phyloP scores from a whole-genome alignment of 2,113 vertebrate genomes.

The Sterna hirundo region DNA sequence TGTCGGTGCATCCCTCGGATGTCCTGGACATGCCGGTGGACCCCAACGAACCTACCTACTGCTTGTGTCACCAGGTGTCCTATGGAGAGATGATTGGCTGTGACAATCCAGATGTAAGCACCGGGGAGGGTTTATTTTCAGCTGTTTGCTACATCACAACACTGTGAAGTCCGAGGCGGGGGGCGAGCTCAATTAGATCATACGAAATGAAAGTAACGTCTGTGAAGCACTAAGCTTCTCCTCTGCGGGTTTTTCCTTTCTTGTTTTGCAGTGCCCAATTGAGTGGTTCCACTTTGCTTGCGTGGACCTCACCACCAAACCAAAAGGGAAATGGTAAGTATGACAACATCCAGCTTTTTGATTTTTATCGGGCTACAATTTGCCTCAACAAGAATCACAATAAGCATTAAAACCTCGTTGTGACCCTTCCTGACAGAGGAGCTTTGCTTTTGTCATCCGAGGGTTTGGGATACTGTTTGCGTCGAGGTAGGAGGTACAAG shows the following conservation, averaged over 20 bases:
- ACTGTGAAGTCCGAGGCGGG: background rate
- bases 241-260: background rate
- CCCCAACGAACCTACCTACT: slow-evolving; percentile 97
- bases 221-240: background rate
- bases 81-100: slow-evolving; percentile 99
- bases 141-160: background rate
- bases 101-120: slow-evolving; percentile 93
- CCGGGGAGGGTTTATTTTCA: background rate
- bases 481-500: background rate
- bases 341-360: background rate
- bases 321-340: slow-evolving; percentile 98
- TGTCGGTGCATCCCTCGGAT: slow-evolving; percentile 94
- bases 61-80: slow-evolving; percentile 97
- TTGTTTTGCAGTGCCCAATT: slow-evolving; percentile 88
- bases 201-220: fast-evolving
- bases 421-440: background rate
- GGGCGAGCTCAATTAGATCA: background rate
- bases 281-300: slow-evolving; percentile 99
- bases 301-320: slow-evolving; percentile 96
- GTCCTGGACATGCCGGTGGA: slow-evolving; percentile 99
- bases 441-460: background rate
- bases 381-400: background rate
- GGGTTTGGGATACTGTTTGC: background rate
- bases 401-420: background rate
- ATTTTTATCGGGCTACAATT: background rate